phyloP scores from a whole-genome alignment of 2,113 vertebrate species.

The Engraulis encrasicolus region DNA sequence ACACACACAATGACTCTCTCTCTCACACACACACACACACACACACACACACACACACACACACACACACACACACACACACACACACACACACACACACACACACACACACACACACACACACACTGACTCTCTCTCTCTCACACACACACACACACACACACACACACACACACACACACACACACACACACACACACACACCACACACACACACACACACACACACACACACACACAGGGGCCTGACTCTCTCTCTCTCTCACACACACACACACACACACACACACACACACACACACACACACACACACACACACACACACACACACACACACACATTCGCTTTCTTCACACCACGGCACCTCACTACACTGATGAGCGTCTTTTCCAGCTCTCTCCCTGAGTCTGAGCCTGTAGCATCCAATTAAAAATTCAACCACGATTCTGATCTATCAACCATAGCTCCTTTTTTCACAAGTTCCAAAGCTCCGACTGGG shows the following conservation, averaged over 20 bases:
- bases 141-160: background rate
- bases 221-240: background rate
- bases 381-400: background rate
- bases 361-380: background rate
- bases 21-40: background rate
- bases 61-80: background rate
- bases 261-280: background rate
- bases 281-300: background rate
- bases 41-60: background rate
- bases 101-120: background rate
- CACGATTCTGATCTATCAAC: background rate
- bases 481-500: background rate
- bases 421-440: background rate
- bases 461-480: background rate
- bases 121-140: background rate
- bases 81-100: background rate
- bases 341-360: background rate
- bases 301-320: background rate
- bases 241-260: background rate
- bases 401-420: background rate
- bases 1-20: too few relatives aligned
- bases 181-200: background rate
- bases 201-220: background rate
- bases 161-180: background rate
- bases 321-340: background rate